Conservation (phyloP, 2,888 invertebrate genomes). For the Pollenia angustigena region DNA sequence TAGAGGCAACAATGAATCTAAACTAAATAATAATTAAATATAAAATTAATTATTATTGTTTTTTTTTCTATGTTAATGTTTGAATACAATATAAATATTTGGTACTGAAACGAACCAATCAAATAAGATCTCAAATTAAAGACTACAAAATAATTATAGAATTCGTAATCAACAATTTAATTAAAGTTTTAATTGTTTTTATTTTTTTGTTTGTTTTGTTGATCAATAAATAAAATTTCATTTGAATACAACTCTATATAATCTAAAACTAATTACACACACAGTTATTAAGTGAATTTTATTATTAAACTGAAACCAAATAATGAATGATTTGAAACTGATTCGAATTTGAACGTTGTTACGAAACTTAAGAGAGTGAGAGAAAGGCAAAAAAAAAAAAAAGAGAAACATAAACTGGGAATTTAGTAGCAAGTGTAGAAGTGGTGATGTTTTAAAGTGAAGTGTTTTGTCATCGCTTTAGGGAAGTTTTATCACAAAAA, state of each 20-base stretch:
- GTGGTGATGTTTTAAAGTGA: constrained; percentile 1
- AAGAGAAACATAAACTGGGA: background rate
- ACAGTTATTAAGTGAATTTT: constrained; percentile 78
- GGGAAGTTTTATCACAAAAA: constrained; percentile 19
- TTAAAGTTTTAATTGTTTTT: constrained; percentile 27
- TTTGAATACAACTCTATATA: constrained; percentile 74
- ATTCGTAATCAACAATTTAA: constrained; percentile 27
- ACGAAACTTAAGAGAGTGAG: constrained; percentile 7
- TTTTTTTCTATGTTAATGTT: constrained; percentile 26
- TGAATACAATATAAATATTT: constrained; percentile 35
- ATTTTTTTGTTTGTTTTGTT: constrained; percentile 6
- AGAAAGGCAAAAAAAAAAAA: background rate
- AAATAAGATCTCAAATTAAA: constrained; percentile 34
- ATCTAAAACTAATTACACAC: constrained; percentile 79
- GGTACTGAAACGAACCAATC: constrained; percentile 40
- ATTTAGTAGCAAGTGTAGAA: constrained; percentile 13
- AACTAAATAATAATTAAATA: constrained; percentile 57
- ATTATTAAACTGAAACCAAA: constrained; percentile 74
- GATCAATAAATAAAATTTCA: constrained; percentile 1
- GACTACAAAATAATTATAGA: constrained; percentile 53
- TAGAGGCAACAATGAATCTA: constrained; percentile 77
- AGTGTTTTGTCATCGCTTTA: constrained; percentile 18
- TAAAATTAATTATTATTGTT: constrained; percentile 49
- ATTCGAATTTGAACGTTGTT: constrained; percentile 53
- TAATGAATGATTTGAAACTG: constrained; percentile 67